A percentile compares a stretch with the other conserved stretches of the same genome.
Evolutionary conservation across 2,888 invertebrate species (phyloP).

Genomic region (Zonitis immaculata): DNA sequence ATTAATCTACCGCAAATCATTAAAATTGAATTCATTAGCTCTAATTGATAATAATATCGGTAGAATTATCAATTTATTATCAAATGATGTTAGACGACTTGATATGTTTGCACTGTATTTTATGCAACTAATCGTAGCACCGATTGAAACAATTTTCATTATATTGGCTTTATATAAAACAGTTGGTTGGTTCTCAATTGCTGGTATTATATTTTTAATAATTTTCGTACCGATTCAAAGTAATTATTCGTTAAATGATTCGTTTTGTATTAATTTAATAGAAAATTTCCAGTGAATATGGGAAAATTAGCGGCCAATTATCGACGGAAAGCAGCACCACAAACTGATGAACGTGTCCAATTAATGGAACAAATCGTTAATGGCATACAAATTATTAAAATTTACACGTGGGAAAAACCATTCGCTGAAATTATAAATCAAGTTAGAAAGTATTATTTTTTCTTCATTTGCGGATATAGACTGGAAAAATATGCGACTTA

Average conservation of each 20-base stretch:
- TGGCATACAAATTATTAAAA: constrained; percentile 67
- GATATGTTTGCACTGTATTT: constrained; percentile 73
- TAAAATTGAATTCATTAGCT: constrained; percentile 68
- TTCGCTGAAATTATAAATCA: constrained; percentile 45
- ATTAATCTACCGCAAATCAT: constrained; percentile 70
- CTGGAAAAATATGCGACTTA: not conserved
- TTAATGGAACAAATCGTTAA: constrained; percentile 67
- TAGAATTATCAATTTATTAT: constrained; percentile 50
- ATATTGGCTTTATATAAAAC: constrained; percentile 61
- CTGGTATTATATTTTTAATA: constrained; percentile 52
- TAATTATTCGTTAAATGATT: constrained; percentile 14
- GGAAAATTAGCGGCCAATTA: constrained; percentile 65
- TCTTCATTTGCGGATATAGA: not conserved
- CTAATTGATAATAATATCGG: constrained; percentile 75
- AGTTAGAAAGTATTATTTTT: constrained; percentile 6
- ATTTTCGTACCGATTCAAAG: constrained; percentile 47
- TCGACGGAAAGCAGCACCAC: constrained; percentile 45
- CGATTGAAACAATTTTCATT: constrained; percentile 67
- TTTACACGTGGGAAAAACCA: constrained; percentile 69
- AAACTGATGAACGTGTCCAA: constrained; percentile 60
- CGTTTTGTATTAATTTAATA: not conserved
- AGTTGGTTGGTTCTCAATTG: constrained; percentile 50
- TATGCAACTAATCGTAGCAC: constrained; percentile 76
- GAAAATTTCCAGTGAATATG: constrained; percentile 55
- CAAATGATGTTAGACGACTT: constrained; percentile 80